Evolutionary conservation across 2,888 invertebrate genomes (phyloP).

Genomic region (Mactromeris polynyma): DNA sequence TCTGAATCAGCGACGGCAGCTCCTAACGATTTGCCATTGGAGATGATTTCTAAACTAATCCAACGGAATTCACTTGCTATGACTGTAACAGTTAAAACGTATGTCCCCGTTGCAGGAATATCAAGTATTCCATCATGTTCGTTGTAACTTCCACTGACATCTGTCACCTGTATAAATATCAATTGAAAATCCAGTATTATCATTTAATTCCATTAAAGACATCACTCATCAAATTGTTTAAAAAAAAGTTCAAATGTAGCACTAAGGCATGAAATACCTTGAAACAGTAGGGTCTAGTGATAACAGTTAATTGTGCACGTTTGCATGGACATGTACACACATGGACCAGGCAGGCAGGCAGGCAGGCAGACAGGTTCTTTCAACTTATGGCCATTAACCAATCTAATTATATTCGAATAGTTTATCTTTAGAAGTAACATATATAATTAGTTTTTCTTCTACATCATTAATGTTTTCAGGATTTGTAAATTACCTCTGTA

Average conservation of each 20-base stretch:
- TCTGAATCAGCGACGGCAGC: background rate
- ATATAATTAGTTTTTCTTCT: too few relatives aligned
- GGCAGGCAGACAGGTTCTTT: background rate
- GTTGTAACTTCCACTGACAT: slow-evolving; percentile 24
- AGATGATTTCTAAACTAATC: background rate
- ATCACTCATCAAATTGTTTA: too few relatives aligned
- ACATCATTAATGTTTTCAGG: background rate
- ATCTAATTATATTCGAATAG: too few relatives aligned
- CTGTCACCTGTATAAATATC: background rate
- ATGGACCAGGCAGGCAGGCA: background rate
- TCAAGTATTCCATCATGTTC: slow-evolving; percentile 36
- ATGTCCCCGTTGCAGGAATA: slow-evolving; percentile 23
- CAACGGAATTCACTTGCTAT: background rate
- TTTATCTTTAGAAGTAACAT: too few relatives aligned
- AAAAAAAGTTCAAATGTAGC: too few relatives aligned
- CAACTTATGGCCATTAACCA: too few relatives aligned
- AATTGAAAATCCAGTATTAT: background rate
- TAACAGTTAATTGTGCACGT: too few relatives aligned
- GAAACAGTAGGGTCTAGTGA: too few relatives aligned
- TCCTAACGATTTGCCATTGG: background rate
- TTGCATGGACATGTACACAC: too few relatives aligned
- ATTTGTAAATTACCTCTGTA: background rate
- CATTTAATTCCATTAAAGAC: too few relatives aligned
- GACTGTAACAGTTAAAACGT: slow-evolving; percentile 4
- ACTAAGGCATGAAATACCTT: too few relatives aligned